Conservation (phyloP, 2,888 invertebrate genomes). For the Dynastes grantii region DNA sequence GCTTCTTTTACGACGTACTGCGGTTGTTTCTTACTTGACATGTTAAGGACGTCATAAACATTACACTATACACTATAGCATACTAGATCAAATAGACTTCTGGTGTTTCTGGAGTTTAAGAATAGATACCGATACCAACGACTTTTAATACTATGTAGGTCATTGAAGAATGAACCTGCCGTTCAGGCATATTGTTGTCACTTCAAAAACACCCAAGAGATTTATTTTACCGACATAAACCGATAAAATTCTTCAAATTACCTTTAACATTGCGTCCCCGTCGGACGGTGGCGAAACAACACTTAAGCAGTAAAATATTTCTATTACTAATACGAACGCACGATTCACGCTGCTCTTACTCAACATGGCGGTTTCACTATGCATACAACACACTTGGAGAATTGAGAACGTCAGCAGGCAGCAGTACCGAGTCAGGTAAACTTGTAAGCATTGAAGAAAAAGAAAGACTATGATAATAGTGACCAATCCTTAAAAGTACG, state of each 20-base stretch:
- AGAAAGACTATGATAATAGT: constrained; percentile 24
- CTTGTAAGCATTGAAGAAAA: constrained; percentile 54
- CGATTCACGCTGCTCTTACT: constrained; percentile 51
- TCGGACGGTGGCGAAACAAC: background rate
- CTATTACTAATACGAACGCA: constrained; percentile 17
- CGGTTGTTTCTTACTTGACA: constrained; percentile 71
- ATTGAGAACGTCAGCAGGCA: constrained; percentile 55
- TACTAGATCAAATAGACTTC: background rate
- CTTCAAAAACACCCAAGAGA: background rate
- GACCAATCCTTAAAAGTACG: background rate
- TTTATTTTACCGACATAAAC: constrained; percentile 13
- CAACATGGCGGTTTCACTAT: constrained; percentile 56
- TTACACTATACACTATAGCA: constrained; percentile 24
- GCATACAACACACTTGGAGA: constrained; percentile 47
- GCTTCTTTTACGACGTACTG: constrained; percentile 66
- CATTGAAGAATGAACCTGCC: constrained; percentile 56
- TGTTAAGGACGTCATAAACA: constrained; percentile 61
- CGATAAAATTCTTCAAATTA: constrained; percentile 27
- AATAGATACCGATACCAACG: constrained; percentile 56
- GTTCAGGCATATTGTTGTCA: constrained; percentile 59
- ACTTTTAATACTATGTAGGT: constrained; percentile 68
- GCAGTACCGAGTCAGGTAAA: constrained; percentile 53
- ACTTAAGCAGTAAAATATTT: constrained; percentile 18
- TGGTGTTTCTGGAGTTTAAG: background rate
- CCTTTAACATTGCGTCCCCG: constrained; percentile 13